Percentiles rank a stretch among this genome's conserved stretches.
Evolutionary conservation across 1,140 invertebrate species (phyloP).

Genomic region (Drosophila burlai): DNA sequence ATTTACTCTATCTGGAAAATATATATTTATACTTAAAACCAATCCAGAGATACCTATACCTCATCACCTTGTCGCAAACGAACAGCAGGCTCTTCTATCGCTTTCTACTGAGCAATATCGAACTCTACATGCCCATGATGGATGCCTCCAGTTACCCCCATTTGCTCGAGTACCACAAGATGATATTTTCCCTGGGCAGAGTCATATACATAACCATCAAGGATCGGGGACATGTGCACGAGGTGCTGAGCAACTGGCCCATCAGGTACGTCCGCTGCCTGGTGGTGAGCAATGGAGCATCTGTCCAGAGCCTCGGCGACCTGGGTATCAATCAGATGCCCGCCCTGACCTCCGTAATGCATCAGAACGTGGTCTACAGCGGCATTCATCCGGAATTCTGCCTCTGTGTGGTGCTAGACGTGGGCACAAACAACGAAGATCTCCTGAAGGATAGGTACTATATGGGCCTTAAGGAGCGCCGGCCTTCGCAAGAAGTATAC

Average conservation of each 20-base stretch:
- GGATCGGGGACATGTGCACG: conserved; percentile 96
- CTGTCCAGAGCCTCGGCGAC: conserved; percentile 97
- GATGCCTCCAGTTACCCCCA: conserved; percentile 96
- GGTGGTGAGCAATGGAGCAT: conserved; percentile 97
- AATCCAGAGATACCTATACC: conserved; percentile 90
- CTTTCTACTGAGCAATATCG: conserved; percentile 94
- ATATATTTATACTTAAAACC: too few species aligned
- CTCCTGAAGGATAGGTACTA: conserved; percentile 95
- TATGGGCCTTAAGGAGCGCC: conserved; percentile 94
- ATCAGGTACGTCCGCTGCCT: conserved; percentile 92
- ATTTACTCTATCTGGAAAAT: too few species aligned
- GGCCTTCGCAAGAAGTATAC: conserved; percentile 93
- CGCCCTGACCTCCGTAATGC: conserved; percentile 96
- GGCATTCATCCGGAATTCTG: conserved; percentile 96
- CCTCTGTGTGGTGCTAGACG: conserved; percentile 95
- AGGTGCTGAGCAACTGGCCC: conserved; percentile 93
- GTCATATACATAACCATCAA: conserved; percentile 99
- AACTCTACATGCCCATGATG: conserved; percentile 91
- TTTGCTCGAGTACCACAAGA: conserved; percentile 86
- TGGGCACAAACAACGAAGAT: conserved; percentile 95
- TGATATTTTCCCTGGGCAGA: conserved; percentile 61
- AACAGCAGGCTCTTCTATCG: conserved; percentile 97
- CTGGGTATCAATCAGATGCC: conserved; percentile 98
- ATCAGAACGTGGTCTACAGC: conserved; percentile 96
- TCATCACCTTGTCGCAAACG: conserved; percentile 91